These are phyloP conservation scores for Poeciliopsis turneri DNA, from an alignment of 2,797 vertebrate species.

Conservation along the genomic window DNA sequence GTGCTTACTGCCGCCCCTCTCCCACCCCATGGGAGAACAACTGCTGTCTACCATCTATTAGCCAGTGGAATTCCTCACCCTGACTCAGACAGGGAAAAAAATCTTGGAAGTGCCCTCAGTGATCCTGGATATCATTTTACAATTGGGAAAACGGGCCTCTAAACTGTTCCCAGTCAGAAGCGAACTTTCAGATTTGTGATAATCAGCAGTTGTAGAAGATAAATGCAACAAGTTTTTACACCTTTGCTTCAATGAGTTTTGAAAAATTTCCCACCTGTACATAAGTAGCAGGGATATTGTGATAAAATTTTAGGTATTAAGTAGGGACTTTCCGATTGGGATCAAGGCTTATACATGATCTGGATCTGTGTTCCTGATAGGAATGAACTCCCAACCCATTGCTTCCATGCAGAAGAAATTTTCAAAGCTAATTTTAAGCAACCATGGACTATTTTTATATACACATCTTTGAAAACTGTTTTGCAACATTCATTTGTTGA, in stretches of 20 bases:
- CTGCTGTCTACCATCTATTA: slow-evolving; percentile 68
- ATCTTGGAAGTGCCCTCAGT: slow-evolving; percentile 70
- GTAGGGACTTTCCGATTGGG: background rate
- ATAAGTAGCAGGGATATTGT: background rate
- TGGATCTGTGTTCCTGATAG: background rate
- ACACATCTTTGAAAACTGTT: background rate
- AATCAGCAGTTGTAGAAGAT: slow-evolving; percentile 62
- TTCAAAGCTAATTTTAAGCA: background rate
- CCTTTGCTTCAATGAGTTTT: slow-evolving; percentile 25
- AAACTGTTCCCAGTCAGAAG: slow-evolving; percentile 75
- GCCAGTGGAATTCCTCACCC: slow-evolving; percentile 70
- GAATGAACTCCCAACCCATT: background rate
- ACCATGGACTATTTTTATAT: background rate
- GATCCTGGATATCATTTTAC: slow-evolving; percentile 78
- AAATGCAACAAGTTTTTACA: slow-evolving; percentile 31
- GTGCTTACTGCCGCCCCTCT: slow-evolving; percentile 42
- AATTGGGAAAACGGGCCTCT: slow-evolving; percentile 66
- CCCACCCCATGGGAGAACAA: slow-evolving; percentile 75
- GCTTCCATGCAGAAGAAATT: background rate
- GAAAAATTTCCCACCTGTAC: slow-evolving; percentile 22
- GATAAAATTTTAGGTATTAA: background rate
- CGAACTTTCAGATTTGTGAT: slow-evolving; percentile 67
- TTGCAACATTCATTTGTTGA: background rate
- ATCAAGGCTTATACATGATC: background rate
- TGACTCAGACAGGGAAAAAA: slow-evolving; percentile 43